Percentiles rank a stretch among this genome's conserved stretches.
phyloP scores from a whole-genome alignment of 2,888 invertebrate genomes.

The Microchrysa polita region DNA sequence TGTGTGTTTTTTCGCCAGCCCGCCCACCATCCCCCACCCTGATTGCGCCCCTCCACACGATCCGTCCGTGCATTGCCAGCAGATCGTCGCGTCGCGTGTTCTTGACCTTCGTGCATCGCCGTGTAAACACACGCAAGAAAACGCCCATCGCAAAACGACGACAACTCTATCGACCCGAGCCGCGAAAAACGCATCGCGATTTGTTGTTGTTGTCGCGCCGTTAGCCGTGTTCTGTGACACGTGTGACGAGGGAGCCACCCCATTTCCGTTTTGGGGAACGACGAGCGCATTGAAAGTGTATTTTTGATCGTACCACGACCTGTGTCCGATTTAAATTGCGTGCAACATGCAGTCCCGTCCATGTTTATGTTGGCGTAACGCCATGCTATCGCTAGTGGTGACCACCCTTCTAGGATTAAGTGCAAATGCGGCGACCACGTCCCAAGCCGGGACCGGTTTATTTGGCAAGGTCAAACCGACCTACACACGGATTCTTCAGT shows the following conservation, averaged over 20 bases:
- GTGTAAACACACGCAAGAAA: slow-evolving; percentile 10
- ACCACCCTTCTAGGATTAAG: slow-evolving; percentile 31
- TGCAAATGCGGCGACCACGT: slow-evolving; percentile 14
- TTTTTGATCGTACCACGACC: no score
- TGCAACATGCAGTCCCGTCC: background rate
- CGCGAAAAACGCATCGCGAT: slow-evolving; percentile 36
- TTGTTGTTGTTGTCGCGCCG: slow-evolving; percentile 19
- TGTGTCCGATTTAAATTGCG: background rate
- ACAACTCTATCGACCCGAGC: slow-evolving; percentile 13
- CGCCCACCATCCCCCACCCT: slow-evolving; percentile 38
- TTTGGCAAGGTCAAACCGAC: slow-evolving; percentile 34
- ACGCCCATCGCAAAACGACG: slow-evolving; percentile 42
- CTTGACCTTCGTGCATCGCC: slow-evolving; percentile 37
- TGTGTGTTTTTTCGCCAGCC: no score
- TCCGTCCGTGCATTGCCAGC: background rate
- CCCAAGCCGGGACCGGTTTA: slow-evolving; percentile 9
- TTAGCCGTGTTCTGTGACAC: slow-evolving; percentile 7
- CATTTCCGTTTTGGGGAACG: background rate
- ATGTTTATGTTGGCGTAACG: background rate
- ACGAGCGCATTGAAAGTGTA: no score
- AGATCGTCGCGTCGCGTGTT: slow-evolving; percentile 17
- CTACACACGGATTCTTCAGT: slow-evolving; percentile 54
- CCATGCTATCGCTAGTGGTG: slow-evolving; percentile 11
- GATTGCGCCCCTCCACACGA: no score
- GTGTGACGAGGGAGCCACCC: background rate